Percentiles rank a stretch among this genome's conserved stretches.
These are phyloP conservation scores for Aphyosemion australe DNA, from an alignment of 2,113 vertebrate species.

Conservation along the genomic window DNA sequence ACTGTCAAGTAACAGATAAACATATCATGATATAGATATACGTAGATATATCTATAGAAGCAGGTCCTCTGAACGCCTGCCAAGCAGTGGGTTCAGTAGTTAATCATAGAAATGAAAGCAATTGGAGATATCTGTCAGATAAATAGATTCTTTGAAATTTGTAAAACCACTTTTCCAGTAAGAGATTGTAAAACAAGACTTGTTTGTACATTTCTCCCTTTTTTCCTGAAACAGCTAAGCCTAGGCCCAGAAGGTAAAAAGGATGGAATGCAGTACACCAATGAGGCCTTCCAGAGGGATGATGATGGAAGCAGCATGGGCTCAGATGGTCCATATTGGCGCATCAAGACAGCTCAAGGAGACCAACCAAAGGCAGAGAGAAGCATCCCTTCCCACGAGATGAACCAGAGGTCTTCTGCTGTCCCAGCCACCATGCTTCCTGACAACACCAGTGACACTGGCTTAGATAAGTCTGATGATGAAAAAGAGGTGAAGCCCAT, in stretches of 20 bases:
- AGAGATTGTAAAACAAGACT: not conserved
- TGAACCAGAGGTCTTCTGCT: not conserved
- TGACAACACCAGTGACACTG: slow-evolving; percentile 39
- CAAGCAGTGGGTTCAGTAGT: not conserved
- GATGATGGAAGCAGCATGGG: slow-evolving; percentile 43
- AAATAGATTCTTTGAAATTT: not conserved
- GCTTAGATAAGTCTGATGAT: slow-evolving; percentile 44
- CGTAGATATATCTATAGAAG: too few relatives aligned
- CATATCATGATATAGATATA: too few relatives aligned
- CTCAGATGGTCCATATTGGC: not conserved
- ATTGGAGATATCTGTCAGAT: not conserved
- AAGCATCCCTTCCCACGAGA: not conserved
- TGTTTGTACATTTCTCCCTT: not conserved
- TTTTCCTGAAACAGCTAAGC: slow-evolving; percentile 53
- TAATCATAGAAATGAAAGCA: not conserved
- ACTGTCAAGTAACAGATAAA: too few relatives aligned
- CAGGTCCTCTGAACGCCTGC: too few relatives aligned
- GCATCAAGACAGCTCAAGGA: not conserved
- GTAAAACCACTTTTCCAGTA: not conserved
- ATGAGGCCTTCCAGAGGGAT: slow-evolving; percentile 68
- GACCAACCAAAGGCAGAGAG: not conserved
- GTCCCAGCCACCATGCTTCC: not conserved
- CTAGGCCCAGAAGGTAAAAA: slow-evolving; percentile 48
- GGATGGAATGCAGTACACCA: slow-evolving; percentile 71
- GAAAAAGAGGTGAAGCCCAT: slow-evolving; percentile 85